Conservation (phyloP, 2,888 invertebrate species). For the Amphipyra berbera region DNA sequence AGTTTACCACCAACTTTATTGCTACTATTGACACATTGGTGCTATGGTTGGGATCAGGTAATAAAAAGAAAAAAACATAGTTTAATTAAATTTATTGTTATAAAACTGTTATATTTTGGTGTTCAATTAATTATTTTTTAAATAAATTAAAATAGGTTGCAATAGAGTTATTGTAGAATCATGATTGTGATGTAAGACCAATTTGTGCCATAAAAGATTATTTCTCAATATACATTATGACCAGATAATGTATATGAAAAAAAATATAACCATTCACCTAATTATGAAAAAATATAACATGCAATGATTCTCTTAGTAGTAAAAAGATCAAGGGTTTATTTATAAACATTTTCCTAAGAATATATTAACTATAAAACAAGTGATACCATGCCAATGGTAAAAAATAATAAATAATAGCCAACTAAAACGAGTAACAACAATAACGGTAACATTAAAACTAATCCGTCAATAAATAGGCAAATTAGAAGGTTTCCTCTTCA, state of each 20-base stretch:
- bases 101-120: constrained; percentile 75
- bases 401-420: constrained; percentile 85
- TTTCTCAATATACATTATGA: constrained; percentile 84
- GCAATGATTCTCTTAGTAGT: constrained; percentile 75
- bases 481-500: constrained; percentile 95
- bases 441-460: constrained; percentile 86
- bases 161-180: constrained; percentile 69
- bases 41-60: neutral
- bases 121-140: constrained; percentile 70
- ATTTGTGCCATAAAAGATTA: constrained; percentile 73
- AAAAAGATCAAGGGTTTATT: constrained; percentile 79
- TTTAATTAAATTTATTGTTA: constrained; percentile 69
- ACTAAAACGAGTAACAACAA: constrained; percentile 84
- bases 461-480: constrained; percentile 72
- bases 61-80: constrained; percentile 36
- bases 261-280: constrained; percentile 76
- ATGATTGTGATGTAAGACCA: constrained; percentile 82
- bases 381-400: constrained; percentile 77
- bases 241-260: constrained; percentile 86
- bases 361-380: constrained; percentile 75
- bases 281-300: constrained; percentile 76
- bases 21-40: neutral
- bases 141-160: constrained; percentile 63
- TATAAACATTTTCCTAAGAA: constrained; percentile 77
- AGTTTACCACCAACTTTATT: too few species aligned